These are phyloP conservation scores for Nycticorax nycticorax DNA, from an alignment of 2,113 vertebrate species.

Conservation along the genomic window DNA sequence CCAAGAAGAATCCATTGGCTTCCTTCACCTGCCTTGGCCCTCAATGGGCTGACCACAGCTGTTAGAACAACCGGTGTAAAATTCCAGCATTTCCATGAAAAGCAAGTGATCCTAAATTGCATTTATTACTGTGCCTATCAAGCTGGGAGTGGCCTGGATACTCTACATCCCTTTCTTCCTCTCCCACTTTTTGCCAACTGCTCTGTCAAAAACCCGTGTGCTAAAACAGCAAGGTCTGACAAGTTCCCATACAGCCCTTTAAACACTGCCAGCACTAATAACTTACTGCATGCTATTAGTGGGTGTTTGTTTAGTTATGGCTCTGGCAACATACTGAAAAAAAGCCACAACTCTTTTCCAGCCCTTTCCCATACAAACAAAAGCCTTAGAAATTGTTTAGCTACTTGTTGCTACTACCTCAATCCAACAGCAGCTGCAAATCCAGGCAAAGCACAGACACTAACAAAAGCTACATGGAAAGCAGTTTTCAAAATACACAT, in stretches of 20 bases:
- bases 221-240: background rate
- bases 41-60: background rate
- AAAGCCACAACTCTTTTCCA: background rate
- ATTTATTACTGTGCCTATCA: background rate
- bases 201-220: background rate
- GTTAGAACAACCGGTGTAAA: background rate
- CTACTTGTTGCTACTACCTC: background rate
- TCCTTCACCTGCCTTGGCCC: background rate
- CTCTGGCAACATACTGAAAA: background rate
- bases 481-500: background rate
- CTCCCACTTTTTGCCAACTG: background rate
- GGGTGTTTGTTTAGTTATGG: background rate
- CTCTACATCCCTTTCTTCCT: background rate
- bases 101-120: fast-evolving
- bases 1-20: background rate
- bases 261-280: background rate
- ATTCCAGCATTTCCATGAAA: background rate
- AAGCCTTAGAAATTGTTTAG: background rate
- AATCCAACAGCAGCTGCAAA: background rate
- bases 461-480: background rate
- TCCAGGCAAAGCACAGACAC: background rate
- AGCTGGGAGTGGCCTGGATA: background rate
- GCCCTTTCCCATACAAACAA: background rate
- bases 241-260: background rate
- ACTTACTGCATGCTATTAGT: background rate